Evolutionary conservation across 2,888 invertebrate genomes (phyloP).

Genomic region (Nyleta sp.): DNA sequence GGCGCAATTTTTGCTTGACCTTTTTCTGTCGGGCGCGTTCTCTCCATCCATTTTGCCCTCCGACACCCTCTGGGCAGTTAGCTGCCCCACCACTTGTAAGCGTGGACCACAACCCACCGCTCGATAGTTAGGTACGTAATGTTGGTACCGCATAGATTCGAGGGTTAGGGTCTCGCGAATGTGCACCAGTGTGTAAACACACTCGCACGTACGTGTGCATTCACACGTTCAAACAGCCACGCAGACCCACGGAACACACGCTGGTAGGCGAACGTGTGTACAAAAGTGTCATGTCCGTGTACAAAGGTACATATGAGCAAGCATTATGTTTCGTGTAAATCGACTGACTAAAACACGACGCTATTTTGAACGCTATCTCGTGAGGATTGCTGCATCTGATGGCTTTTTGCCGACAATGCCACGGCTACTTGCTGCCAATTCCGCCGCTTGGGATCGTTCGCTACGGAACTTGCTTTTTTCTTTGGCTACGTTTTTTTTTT

Average conservation of each 20-base stretch:
- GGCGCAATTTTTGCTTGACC: slow-evolving; percentile 73
- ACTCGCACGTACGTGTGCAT: no score
- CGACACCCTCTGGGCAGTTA: slow-evolving; percentile 57
- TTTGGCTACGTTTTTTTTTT: background rate
- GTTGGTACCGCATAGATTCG: slow-evolving; percentile 56
- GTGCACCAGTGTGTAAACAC: no score
- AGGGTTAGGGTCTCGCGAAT: slow-evolving; percentile 21
- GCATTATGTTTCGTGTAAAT: slow-evolving; percentile 47
- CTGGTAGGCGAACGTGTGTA: background rate
- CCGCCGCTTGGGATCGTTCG: slow-evolving; percentile 25
- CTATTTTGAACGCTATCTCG: slow-evolving; percentile 40
- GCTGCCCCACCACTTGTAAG: slow-evolving; percentile 20
- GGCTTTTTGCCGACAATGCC: slow-evolving; percentile 45
- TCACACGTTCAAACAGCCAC: no score
- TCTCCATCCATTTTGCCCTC: slow-evolving; percentile 64
- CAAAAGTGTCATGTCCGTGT: background rate
- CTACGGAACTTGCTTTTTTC: slow-evolving; percentile 16
- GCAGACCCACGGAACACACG: no score
- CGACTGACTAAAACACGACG: slow-evolving; percentile 52
- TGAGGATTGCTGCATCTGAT: slow-evolving; percentile 49
- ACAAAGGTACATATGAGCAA: slow-evolving; percentile 16
- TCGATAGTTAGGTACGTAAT: slow-evolving; percentile 63
- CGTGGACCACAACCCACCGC: slow-evolving; percentile 62
- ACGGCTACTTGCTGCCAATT: slow-evolving; percentile 42
- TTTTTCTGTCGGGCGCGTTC: slow-evolving; percentile 65